Percentiles rank a stretch among this genome's conserved stretches.
Evolutionary conservation across 2,113 vertebrate species (phyloP).

Genomic region (Shinisaurus crocodilurus): DNA sequence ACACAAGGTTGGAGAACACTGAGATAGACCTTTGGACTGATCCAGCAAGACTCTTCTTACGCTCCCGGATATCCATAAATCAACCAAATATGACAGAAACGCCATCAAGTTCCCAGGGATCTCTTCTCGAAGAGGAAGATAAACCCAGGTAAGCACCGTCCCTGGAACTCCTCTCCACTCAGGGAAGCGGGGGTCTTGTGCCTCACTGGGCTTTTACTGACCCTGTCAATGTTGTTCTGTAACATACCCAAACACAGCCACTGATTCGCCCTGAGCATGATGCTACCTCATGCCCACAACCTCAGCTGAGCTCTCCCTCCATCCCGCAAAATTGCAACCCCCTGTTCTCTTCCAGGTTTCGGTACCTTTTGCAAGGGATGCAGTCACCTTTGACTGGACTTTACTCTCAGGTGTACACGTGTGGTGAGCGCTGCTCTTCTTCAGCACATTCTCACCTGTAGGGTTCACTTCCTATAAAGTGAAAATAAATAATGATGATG

Average conservation of each 20-base stretch:
- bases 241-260: not conserved
- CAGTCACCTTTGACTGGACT: constrained; percentile 37
- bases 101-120: too few species aligned
- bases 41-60: too few species aligned
- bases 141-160: too few species aligned
- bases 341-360: not conserved
- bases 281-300: not conserved
- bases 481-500: constrained; percentile 42
- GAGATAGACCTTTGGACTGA: too few species aligned
- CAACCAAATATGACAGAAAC: too few species aligned
- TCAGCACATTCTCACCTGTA: constrained; percentile 61
- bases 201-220: not conserved
- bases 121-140: too few species aligned
- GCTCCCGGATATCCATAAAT: too few species aligned
- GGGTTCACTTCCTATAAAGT: constrained; percentile 55
- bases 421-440: constrained; percentile 56
- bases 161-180: too few species aligned
- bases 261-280: not conserved
- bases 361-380: constrained; percentile 78
- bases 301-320: not conserved
- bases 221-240: not conserved
- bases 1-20: too few species aligned
- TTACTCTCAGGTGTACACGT: constrained; percentile 64
- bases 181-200: too few species aligned
- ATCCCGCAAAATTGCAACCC: too few species aligned